Evolutionary conservation across 2,113 vertebrate genomes (phyloP), one percentile per base, ranked within the genome.

Genomic region (Desmodus rotundus): DNA sequence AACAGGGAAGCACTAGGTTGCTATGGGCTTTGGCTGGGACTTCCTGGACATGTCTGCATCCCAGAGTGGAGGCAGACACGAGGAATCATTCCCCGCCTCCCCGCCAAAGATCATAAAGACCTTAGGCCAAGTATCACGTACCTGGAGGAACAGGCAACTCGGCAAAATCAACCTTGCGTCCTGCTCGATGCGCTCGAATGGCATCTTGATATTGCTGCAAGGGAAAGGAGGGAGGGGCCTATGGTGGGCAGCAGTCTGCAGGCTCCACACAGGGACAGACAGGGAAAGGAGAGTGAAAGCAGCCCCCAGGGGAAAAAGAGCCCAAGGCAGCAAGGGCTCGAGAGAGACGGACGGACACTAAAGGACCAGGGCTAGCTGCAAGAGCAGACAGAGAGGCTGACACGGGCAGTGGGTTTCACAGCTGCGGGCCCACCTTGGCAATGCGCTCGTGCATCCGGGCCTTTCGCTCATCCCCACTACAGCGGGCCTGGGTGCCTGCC

Each of bases 361-460:
- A 2, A 92, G 54, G 76, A 33, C 47, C 63, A 80, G 47, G 61
- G 36, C 41, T 24, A 15, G 14, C 63, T 3, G 15, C 20, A 47
- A 11, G 47, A 70, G 61, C 20, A 70, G 41, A 19, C 28, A 14
- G n/a, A 26, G 31, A 54, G 41, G 58, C 77, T 28, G 14, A 38
- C 70, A 45, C 0, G 58, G 77, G 45, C 33, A 26, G 68, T 72
- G 58, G 52, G 3, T 20, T 7, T 16, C 17, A 4, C 0, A 3
- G 85, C n/a, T 1, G 1, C 2, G 2, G 50, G 74, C 96, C 68
- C 94, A 99, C 99, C 99, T 99, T 99, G 94, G 99, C 99, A 54
- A 99, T 99, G 58, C 99, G 99, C 33, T 99, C 99, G 0, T 99
- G 99, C 99, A 99, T 99, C 67, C 99, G 99, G 87, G 99, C 98